A percentile compares a stretch with the other conserved stretches of the same genome.
These are phyloP conservation scores for Plebejus argus DNA, from an alignment of 2,888 invertebrate genomes.

Conservation along the genomic window DNA sequence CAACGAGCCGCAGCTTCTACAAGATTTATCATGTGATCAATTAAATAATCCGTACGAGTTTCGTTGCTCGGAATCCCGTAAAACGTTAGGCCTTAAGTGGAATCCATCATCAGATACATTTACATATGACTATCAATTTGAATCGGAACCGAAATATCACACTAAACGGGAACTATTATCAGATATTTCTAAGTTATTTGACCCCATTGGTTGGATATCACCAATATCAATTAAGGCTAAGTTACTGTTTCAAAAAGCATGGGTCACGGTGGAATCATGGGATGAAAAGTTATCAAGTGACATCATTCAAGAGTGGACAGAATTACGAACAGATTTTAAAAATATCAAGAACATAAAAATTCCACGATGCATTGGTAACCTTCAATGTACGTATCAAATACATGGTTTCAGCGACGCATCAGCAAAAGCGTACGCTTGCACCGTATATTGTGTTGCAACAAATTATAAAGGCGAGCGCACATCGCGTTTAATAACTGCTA, in stretches of 20 bases:
- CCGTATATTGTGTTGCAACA: conserved; percentile 35
- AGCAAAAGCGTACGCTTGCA: conserved; percentile 37
- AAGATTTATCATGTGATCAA: no score
- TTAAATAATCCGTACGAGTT: conserved; percentile 34
- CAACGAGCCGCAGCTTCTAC: no score
- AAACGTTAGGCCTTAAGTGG: conserved; percentile 37
- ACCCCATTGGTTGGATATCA: neutral
- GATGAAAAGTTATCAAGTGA: no score
- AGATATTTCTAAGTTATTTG: neutral
- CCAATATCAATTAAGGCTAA: neutral
- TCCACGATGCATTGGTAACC: conserved; percentile 5
- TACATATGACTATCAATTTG: no score
- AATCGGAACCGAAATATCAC: no score
- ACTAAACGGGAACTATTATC: neutral
- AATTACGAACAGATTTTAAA: neutral
- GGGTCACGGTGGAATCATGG: neutral
- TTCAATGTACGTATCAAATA: conserved; percentile 24
- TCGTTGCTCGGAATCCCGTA: conserved; percentile 33
- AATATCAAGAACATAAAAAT: neutral
- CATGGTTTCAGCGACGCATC: conserved; percentile 41
- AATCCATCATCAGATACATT: no score
- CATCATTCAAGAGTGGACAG: neutral
- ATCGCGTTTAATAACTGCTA: conserved; percentile 33
- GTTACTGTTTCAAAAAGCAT: neutral
- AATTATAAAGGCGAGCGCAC: conserved; percentile 37